These are phyloP conservation scores for Tragelaphus buxtoni DNA, from an alignment of 2,113 vertebrate genomes.

Conservation along the genomic window DNA sequence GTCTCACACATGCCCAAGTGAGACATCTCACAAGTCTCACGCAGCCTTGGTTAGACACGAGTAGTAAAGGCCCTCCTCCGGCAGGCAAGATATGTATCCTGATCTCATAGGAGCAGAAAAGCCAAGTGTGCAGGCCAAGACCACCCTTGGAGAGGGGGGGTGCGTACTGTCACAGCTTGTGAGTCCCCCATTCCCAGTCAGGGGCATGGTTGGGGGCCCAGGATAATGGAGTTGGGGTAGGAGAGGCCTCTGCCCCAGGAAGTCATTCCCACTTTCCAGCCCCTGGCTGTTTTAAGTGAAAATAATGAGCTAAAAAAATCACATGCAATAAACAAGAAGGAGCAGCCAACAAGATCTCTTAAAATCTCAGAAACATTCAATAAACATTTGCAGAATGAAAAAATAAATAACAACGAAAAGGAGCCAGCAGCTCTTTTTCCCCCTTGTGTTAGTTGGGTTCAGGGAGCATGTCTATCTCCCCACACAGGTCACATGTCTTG, in stretches of 20 bases:
- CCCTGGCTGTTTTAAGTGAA: not conserved
- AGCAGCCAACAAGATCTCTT: constrained; percentile 37
- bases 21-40: too few species aligned
- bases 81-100: not conserved
- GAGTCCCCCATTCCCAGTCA: not conserved
- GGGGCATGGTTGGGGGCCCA: not conserved
- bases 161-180: not conserved
- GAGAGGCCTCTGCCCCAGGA: not conserved
- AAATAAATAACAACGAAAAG: constrained; percentile 17
- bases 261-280: constrained; percentile 5
- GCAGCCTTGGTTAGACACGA: not conserved
- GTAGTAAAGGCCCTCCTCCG: not conserved
- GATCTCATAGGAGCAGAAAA: not conserved
- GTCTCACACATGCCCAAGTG: not conserved
- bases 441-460: not conserved
- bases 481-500: not conserved
- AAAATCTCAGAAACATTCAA: constrained; percentile 42
- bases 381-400: constrained; percentile 19
- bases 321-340: constrained; percentile 41
- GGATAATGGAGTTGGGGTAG: not conserved
- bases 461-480: not conserved
- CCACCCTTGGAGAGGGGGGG: not conserved
- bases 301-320: constrained; percentile 26
- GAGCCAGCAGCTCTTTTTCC: not conserved
- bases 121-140: not conserved